phyloP scores from a whole-genome alignment of 2,797 vertebrate species.

The Clamator glandarius region DNA sequence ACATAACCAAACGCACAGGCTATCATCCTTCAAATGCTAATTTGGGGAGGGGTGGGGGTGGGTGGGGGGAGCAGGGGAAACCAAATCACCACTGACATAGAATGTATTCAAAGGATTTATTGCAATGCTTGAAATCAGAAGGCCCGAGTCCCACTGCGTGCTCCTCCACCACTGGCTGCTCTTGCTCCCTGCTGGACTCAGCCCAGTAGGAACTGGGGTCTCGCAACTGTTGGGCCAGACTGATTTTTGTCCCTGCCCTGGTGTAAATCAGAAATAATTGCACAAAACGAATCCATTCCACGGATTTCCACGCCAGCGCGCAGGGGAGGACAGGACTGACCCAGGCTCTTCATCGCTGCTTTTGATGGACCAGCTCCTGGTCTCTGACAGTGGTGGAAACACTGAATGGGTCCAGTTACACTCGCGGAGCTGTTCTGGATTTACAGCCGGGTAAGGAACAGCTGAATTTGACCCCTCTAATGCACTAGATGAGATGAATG shows the following conservation, averaged over 20 bases:
- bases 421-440: not conserved
- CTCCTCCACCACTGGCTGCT: not conserved
- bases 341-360: not conserved
- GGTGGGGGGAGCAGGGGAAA: not conserved
- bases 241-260: not conserved
- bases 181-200: not conserved
- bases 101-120: not conserved
- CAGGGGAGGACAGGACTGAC: not conserved
- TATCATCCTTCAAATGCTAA: not conserved
- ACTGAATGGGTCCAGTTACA: not conserved
- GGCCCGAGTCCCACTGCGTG: not conserved
- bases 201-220: not conserved
- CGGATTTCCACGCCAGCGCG: rapidly evolving
- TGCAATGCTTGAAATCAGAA: not conserved
- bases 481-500: constrained; percentile 52
- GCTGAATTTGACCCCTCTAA: not conserved
- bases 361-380: not conserved
- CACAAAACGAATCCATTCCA: rapidly evolving
- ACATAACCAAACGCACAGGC: rapidly evolving
- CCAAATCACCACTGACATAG: not conserved
- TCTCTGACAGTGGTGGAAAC: not conserved
- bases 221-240: rapidly evolving
- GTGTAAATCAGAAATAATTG: not conserved
- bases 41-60: not conserved
- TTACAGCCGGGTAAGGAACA: not conserved